Evolutionary conservation across 2,113 vertebrate genomes (phyloP).

Genomic region (Aramus guarauna): DNA sequence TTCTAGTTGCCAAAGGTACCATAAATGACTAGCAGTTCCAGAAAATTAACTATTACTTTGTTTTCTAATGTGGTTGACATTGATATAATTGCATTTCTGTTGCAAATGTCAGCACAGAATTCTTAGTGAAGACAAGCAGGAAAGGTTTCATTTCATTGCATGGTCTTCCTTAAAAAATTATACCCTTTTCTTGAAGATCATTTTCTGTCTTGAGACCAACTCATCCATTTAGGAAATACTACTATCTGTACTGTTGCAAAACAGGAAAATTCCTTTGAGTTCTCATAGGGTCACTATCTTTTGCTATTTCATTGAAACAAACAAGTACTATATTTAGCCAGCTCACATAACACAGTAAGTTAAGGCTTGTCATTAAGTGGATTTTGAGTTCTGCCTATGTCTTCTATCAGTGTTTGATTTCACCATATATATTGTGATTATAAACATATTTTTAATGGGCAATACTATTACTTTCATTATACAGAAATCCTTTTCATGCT

Average conservation of each 20-base stretch:
- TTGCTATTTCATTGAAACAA: not conserved
- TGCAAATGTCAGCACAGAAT: not conserved
- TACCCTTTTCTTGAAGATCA: not conserved
- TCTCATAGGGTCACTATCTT: not conserved
- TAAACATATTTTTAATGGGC: not conserved
- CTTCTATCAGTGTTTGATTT: not conserved
- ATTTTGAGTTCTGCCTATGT: not conserved
- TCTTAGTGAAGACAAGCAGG: not conserved
- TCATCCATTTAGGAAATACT: not conserved
- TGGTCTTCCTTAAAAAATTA: not conserved
- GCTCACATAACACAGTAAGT: not conserved
- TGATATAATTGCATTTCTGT: not conserved
- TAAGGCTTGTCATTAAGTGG: not conserved
- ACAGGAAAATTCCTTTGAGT: not conserved
- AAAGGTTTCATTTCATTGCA: not conserved
- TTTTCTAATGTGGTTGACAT: not conserved
- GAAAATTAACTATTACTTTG: not conserved
- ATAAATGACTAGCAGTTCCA: not conserved
- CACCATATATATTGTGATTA: not conserved
- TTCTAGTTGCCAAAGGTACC: not conserved
- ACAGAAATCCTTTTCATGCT: not conserved
- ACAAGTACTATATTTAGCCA: not conserved
- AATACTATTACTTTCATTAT: not conserved
- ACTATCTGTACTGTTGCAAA: not conserved
- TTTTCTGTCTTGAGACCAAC: not conserved